Evolutionary conservation across 2,113 vertebrate species (phyloP), one percentile per base, ranked within the genome.

Genomic region (Hemibagrus wyckioides): DNA sequence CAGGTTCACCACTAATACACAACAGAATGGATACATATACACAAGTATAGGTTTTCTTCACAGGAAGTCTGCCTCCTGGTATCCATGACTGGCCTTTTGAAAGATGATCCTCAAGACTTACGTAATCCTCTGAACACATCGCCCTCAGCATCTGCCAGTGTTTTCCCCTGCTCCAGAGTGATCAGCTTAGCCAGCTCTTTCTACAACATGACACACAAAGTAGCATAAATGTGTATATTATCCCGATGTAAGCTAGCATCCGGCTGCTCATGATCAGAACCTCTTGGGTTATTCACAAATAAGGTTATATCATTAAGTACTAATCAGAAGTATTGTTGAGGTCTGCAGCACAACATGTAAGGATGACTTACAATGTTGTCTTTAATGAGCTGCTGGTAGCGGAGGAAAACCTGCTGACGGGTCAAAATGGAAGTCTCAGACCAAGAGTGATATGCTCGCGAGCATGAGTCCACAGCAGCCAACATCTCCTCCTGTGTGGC

Each of bases 41-140:
- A 44, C 41, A 44, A 44, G 41, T 44, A 48, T 48, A 50, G 67
- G 10, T 39, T 3, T 3, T 50, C 44, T 50, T 44, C 36, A n/a
- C 25, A 50, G 25, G 6, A 41, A 41, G 19, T 25, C 21, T 48
- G 7, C n/a, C 7, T 54, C n/a, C 44, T 54, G 25, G 52, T 80
- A 67, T 67, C 7, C 54, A n/a, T 69, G 17, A 21, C 59, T 56
- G 50, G 75, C 73, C 87, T 82, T 80, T 88, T 56, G 65, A 87
- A 87, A 79, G 21, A 57, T 65, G 33, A 52, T 73, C 21, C 8
- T 13, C n/a, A 56, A 63, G 89, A 93, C 98, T 98, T 96, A 99
- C 98, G 98, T 91, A 99, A 95, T 93, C 98, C 98, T 95, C 98
- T 96, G 93, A 99, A 99, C 61, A 99, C 97, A 88, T 99, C 98